Evolutionary conservation across 2,888 invertebrate species (phyloP).

Genomic region (Poecilus cupreus): DNA sequence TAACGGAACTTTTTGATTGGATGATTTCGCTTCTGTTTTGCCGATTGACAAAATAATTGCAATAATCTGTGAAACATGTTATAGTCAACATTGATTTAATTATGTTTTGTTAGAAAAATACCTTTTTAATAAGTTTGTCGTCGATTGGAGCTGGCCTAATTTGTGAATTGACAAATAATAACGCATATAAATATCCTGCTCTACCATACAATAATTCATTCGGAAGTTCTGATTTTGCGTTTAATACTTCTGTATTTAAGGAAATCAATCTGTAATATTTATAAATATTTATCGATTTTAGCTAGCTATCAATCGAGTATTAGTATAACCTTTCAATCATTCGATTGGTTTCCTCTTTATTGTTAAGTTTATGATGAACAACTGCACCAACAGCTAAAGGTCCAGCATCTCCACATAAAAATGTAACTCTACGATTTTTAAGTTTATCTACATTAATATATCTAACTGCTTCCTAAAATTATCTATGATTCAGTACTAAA

Average conservation of each 20-base stretch:
- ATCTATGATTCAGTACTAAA: neutral
- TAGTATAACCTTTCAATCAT: constrained; percentile 74
- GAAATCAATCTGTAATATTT: constrained; percentile 74
- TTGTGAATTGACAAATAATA: constrained; percentile 84
- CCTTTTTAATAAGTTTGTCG: constrained; percentile 77
- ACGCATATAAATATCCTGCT: constrained; percentile 86
- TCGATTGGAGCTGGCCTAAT: constrained; percentile 78
- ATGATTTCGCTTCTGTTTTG: constrained; percentile 75
- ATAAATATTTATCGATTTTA: no score
- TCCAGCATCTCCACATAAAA: constrained; percentile 82
- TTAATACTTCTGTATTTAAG: constrained; percentile 75
- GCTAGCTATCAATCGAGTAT: no score
- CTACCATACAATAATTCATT: constrained; percentile 92
- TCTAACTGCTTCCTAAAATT: constrained; percentile 71
- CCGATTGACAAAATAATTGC: constrained; percentile 79
- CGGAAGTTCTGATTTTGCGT: constrained; percentile 75
- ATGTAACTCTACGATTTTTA: constrained; percentile 76
- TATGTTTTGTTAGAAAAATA: constrained; percentile 68
- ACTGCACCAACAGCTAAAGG: constrained; percentile 79
- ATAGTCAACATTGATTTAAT: neutral
- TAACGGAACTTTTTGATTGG: constrained; percentile 78
- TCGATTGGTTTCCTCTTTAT: constrained; percentile 73
- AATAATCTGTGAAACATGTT: constrained; percentile 76
- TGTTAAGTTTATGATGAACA: constrained; percentile 76
- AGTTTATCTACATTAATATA: constrained; percentile 73